Percentiles rank a stretch among this genome's conserved stretches.
Conservation (phyloP, 2,888 invertebrate genomes). For the Blastobasis adustella region DNA sequence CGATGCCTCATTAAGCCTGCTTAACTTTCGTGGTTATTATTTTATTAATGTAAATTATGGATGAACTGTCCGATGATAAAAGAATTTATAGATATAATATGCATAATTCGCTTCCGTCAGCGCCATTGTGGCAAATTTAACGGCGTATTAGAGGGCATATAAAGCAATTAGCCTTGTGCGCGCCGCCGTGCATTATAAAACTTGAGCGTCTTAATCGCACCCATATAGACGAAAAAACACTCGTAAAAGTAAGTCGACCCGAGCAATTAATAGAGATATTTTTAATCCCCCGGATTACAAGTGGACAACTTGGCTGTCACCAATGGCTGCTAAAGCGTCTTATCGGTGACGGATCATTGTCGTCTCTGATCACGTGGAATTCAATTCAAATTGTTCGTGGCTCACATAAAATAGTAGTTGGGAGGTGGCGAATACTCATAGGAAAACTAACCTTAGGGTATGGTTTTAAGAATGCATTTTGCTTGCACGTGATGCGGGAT, state of each 20-base stretch:
- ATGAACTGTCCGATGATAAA: slow-evolving; percentile 40
- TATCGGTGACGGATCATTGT: slow-evolving; percentile 71
- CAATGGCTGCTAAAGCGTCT: slow-evolving; percentile 54
- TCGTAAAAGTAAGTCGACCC: slow-evolving; percentile 11
- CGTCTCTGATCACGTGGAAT: slow-evolving; percentile 60
- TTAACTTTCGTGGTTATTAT: slow-evolving; percentile 48
- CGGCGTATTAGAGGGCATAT: slow-evolving; percentile 32
- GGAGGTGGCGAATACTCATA: slow-evolving; percentile 34
- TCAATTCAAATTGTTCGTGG: slow-evolving; percentile 47
- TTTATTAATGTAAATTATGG: slow-evolving; percentile 51
- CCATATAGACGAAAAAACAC: slow-evolving; percentile 4
- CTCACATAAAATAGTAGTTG: slow-evolving; percentile 27
- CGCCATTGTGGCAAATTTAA: slow-evolving; percentile 39
- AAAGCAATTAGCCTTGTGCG: slow-evolving; percentile 32
- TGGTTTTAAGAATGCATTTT: neutral
- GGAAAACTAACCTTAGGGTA: slow-evolving; percentile 27
- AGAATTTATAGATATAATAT: slow-evolving; percentile 44
- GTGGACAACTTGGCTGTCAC: slow-evolving; percentile 65
- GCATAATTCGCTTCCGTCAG: slow-evolving; percentile 43
- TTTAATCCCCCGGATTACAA: slow-evolving; percentile 56
- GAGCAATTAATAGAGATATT: slow-evolving; percentile 38
- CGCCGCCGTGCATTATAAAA: slow-evolving; percentile 20
- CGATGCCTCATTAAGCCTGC: slow-evolving; percentile 51
- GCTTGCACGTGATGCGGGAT: slow-evolving; percentile 14
- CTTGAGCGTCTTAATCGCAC: slow-evolving; percentile 23